Base-by-base conservation (phyloP, 2,797 vertebrate genomes). In the Chelon labrosus region DNA sequence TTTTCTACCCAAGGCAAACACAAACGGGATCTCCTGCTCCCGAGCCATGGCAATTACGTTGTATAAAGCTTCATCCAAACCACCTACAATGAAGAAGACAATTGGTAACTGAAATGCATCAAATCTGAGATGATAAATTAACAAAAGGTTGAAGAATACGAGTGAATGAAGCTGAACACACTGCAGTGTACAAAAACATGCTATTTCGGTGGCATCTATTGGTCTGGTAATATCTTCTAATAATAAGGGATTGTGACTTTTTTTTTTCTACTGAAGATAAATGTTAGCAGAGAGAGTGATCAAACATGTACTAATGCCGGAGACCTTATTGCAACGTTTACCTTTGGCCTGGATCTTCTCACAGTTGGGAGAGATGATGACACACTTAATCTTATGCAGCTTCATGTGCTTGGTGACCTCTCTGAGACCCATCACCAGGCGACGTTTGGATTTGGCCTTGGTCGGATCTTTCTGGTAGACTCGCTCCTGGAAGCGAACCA, bases 361-460 rank as follows among this genome's bases (percentile, higher is more conserved):
- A 27, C 98, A 99, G 93, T 99, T 99, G 57, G 98, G 98, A 52
- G 98, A 99, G 90, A 99, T 99, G 85, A 99, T 96, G 9, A 99
- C 97, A 78, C 98, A 99, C 65, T 97, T 98, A 68, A 99, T 99
- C 92, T 98, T 99, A 70, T 95, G 95, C 27, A 99, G 81, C 73
- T 98, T 99, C 98, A 99, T 98, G 86, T 99, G 98, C 70, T 99
- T 99, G 7, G 98, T 99, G 82, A 99, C 98, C 81, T 99, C 98
- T 49, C 98, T 87, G n/a, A 99, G 93, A 1, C 98, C 98, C 98
- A 99, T 99, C 37, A 99, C 98, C 31, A 99, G 96, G 2, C 98
- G 94, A 3, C 98, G 95, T 83, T 96, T 97, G n/a, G 97, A 93
- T 91, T 99, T 99, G 51, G 97, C 98, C 93, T 96, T 97, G 56